Evolutionary conservation across 2,888 invertebrate species (phyloP).

Genomic region (Parascotia fuliginaria): DNA sequence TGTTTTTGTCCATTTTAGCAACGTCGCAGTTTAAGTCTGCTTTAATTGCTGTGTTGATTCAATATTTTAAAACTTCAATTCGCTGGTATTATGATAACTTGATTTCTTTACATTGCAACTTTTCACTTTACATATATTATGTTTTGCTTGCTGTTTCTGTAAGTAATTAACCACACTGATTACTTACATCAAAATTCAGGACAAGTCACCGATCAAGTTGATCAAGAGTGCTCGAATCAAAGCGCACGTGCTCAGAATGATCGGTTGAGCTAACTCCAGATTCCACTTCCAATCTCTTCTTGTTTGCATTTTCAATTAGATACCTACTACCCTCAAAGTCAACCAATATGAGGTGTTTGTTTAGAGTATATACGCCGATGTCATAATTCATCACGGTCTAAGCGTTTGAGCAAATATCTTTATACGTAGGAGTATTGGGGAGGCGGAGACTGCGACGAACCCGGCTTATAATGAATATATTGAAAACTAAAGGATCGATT

Average conservation of each 20-base stretch:
- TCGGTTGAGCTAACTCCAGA: constrained; percentile 46
- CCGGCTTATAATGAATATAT: constrained; percentile 29
- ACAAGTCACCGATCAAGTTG: constrained; percentile 55
- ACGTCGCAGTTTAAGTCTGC: background rate
- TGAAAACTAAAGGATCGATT: constrained; percentile 11
- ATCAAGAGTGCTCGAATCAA: constrained; percentile 68
- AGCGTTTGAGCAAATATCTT: constrained; percentile 46
- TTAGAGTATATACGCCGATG: constrained; percentile 34
- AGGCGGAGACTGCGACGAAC: constrained; percentile 36
- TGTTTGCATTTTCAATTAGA: constrained; percentile 62
- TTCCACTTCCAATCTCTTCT: constrained; percentile 48
- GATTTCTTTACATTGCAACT: too few species aligned
- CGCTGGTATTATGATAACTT: too few species aligned
- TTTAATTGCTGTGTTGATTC: constrained; percentile 4
- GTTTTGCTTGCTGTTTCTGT: background rate
- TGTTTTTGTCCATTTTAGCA: background rate
- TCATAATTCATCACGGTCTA: constrained; percentile 52
- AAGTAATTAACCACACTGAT: constrained; percentile 11
- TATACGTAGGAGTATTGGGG: constrained; percentile 44
- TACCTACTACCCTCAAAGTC: constrained; percentile 31
- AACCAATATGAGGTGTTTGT: constrained; percentile 36
- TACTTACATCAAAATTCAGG: constrained; percentile 53
- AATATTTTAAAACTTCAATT: too few species aligned
- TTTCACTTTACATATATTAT: too few species aligned
- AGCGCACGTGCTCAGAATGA: constrained; percentile 66